phyloP scores from a whole-genome alignment of 2,888 invertebrate species.

The Cordylochernes scorpioides region DNA sequence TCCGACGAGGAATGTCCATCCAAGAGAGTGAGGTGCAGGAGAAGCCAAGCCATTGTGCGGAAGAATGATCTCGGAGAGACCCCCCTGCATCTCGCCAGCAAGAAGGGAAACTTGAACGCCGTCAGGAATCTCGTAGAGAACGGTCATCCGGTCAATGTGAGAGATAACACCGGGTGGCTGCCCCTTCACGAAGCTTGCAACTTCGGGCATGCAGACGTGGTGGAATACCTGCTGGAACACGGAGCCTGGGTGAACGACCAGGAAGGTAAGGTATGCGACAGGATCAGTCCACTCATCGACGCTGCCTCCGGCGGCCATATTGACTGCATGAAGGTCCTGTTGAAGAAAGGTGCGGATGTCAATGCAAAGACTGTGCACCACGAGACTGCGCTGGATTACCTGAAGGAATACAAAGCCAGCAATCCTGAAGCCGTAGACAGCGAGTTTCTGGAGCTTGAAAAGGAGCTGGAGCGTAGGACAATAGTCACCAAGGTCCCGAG shows the following conservation, averaged over 20 bases:
- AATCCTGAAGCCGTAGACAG: too few species aligned
- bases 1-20: too few species aligned
- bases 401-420: too few species aligned
- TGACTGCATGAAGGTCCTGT: conserved; percentile 41
- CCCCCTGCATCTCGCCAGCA: conserved; percentile 58
- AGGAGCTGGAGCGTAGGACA: too few species aligned
- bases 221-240: conserved; percentile 38
- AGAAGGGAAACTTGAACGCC: conserved; percentile 42
- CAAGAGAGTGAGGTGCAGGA: too few species aligned
- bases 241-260: conserved; percentile 61
- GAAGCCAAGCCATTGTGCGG: too few species aligned
- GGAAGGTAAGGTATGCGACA: conserved; percentile 53
- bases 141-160: conserved; percentile 33
- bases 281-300: conserved; percentile 67
- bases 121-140: conserved; percentile 31
- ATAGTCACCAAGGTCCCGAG: too few species aligned
- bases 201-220: conserved; percentile 48
- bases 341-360: conserved; percentile 43
- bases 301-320: conserved; percentile 60
- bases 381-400: conserved; percentile 40
- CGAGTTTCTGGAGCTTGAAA: too few species aligned
- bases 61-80: conserved; percentile 78
- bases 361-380: conserved; percentile 40
- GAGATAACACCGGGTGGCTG: conserved; percentile 72
- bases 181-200: conserved; percentile 80